Conservation (phyloP, 2,888 invertebrate species). For the Ochropleura leucogaster region DNA sequence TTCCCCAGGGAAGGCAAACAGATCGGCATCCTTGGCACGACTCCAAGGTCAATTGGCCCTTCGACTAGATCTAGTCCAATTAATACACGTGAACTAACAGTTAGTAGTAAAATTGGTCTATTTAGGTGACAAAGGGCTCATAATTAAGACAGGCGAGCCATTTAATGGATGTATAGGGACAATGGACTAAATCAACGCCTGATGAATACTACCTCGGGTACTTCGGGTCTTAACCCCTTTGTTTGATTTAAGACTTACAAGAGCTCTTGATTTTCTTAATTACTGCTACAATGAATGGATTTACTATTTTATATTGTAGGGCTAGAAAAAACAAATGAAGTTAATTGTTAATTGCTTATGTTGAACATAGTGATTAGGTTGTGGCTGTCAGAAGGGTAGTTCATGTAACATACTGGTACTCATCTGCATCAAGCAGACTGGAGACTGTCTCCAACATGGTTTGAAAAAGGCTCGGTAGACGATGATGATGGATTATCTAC, state of each 20-base stretch:
- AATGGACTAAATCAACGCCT: slow-evolving; percentile 32
- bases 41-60: slow-evolving; percentile 18
- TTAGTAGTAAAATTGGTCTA: slow-evolving; percentile 40
- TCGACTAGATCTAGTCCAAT: slow-evolving; percentile 28
- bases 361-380: not conserved
- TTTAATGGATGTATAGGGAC: slow-evolving; percentile 32
- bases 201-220: slow-evolving; percentile 15
- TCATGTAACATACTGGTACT: not conserved
- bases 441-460: not conserved
- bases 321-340: not conserved
- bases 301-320: not conserved
- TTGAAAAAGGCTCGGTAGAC: not conserved
- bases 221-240: slow-evolving; percentile 25
- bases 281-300: slow-evolving; percentile 7
- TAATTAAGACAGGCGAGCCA: slow-evolving; percentile 35
- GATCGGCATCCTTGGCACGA: slow-evolving; percentile 23
- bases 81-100: slow-evolving; percentile 42
- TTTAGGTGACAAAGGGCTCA: slow-evolving; percentile 42
- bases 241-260: slow-evolving; percentile 29
- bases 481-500: too few relatives aligned
- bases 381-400: not conserved
- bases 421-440: not conserved
- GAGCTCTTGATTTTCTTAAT: slow-evolving; percentile 6
- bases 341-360: not conserved
- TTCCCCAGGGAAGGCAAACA: slow-evolving; percentile 5